Evolutionary conservation across 2,888 invertebrate genomes (phyloP).

Genomic region (Cerceris ruficornis): DNA sequence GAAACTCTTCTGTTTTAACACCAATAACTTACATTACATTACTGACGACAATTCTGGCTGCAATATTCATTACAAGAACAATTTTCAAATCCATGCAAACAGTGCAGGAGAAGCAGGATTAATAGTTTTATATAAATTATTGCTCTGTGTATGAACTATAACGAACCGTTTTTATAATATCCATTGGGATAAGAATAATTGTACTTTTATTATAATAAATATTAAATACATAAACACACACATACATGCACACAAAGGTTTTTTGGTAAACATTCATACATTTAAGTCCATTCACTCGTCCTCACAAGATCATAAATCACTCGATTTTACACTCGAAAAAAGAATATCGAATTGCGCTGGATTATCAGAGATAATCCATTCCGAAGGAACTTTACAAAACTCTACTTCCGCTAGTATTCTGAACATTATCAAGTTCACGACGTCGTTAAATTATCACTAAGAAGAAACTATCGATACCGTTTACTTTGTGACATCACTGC

Average conservation of each 20-base stretch:
- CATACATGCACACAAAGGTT: too few species aligned
- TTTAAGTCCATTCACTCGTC: too few species aligned
- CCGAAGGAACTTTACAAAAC: not conserved
- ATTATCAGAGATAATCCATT: not conserved
- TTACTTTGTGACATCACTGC: too few species aligned
- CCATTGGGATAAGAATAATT: not conserved
- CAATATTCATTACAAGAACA: constrained; percentile 65
- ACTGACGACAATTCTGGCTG: constrained; percentile 66
- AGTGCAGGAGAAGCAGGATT: constrained; percentile 47
- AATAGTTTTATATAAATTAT: constrained; percentile 9
- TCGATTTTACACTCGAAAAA: too few species aligned
- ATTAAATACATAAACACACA: constrained; percentile 24
- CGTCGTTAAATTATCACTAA: too few species aligned
- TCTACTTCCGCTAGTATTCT: too few species aligned
- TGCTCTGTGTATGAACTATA: not conserved
- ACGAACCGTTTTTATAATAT: constrained; percentile 1
- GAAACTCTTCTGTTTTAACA: constrained; percentile 63
- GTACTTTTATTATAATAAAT: constrained; percentile 36
- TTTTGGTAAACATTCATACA: too few species aligned
- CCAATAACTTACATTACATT: constrained; percentile 70
- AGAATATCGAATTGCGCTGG: too few species aligned
- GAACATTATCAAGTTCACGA: too few species aligned
- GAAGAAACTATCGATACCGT: too few species aligned
- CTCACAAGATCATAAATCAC: too few species aligned
- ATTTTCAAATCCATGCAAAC: constrained; percentile 49